Evolutionary conservation across 2,888 invertebrate species (phyloP).

Genomic region (Thymelicus lineola): DNA sequence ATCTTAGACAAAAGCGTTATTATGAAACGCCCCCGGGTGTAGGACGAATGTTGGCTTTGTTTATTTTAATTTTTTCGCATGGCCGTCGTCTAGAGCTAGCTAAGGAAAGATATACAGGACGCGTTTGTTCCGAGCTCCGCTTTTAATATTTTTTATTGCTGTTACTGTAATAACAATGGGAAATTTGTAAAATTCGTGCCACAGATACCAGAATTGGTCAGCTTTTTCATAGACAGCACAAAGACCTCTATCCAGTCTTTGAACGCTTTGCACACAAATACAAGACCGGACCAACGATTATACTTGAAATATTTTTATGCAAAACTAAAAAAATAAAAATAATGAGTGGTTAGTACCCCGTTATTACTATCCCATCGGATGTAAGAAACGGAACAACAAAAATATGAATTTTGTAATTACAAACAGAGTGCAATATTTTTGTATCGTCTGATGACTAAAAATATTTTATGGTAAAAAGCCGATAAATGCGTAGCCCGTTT

Average conservation of each 20-base stretch:
- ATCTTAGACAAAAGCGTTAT: constrained; percentile 84
- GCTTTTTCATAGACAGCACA: constrained; percentile 34
- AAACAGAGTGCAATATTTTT: no score
- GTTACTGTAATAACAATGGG: constrained; percentile 36
- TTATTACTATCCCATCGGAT: no score
- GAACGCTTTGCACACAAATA: constrained; percentile 26
- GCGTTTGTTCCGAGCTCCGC: constrained; percentile 41
- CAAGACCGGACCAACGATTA: constrained; percentile 18
- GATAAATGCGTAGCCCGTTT: no score
- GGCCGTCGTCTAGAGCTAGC: constrained; percentile 58
- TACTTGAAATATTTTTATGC: constrained; percentile 15
- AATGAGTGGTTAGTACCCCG: background rate
- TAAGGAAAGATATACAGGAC: constrained; percentile 62
- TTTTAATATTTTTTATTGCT: constrained; percentile 37
- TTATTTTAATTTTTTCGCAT: constrained; percentile 83
- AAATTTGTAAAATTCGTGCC: constrained; percentile 35
- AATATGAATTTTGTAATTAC: no score
- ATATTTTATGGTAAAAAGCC: no score
- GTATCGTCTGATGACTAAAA: no score
- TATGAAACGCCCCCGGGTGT: constrained; percentile 72
- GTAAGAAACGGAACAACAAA: no score
- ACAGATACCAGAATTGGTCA: constrained; percentile 36
- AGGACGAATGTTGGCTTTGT: constrained; percentile 77
- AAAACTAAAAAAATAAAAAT: constrained; percentile 30
- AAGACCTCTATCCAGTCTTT: constrained; percentile 34